A percentile compares a stretch with the other conserved stretches of the same genome.
Evolutionary conservation across 2,113 vertebrate species (phyloP).

Genomic region (Elgaria multicarinata): DNA sequence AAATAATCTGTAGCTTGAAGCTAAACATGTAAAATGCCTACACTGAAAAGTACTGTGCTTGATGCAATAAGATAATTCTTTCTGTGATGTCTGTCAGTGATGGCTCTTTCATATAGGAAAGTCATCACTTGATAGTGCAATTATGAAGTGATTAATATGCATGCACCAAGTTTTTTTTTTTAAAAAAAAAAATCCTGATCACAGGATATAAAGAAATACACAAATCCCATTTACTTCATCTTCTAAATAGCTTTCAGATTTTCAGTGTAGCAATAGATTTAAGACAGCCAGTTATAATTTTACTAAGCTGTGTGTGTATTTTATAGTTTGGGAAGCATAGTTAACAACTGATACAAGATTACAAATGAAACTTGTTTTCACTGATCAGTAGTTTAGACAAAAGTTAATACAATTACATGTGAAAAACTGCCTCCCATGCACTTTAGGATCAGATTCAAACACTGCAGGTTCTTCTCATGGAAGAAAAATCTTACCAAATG

Average conservation of each 20-base stretch:
- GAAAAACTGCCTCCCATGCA: background rate
- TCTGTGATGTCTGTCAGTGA: background rate
- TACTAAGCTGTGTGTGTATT: slow-evolving; percentile 18
- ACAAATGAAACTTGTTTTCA: background rate
- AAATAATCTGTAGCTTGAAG: background rate
- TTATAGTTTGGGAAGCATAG: background rate
- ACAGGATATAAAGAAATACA: too few species aligned
- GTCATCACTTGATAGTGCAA: background rate
- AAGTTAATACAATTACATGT: background rate
- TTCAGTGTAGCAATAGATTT: slow-evolving; percentile 33
- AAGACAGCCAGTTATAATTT: slow-evolving; percentile 1
- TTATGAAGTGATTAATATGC: background rate
- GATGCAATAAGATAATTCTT: background rate
- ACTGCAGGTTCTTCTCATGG: background rate
- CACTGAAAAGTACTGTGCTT: background rate
- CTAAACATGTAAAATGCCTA: background rate
- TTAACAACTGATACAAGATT: background rate
- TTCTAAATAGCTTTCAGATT: background rate
- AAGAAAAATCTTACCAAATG: background rate
- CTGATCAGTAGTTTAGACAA: background rate
- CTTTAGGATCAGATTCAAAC: background rate
- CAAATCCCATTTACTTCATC: slow-evolving; percentile 7
- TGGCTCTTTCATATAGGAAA: background rate
- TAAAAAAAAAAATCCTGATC: background rate
- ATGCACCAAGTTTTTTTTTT: too few species aligned